Percentiles rank a stretch among this genome's conserved stretches.
Evolutionary conservation across 1,140 invertebrate genomes (phyloP).

Genomic region (Orchesella cincta): DNA sequence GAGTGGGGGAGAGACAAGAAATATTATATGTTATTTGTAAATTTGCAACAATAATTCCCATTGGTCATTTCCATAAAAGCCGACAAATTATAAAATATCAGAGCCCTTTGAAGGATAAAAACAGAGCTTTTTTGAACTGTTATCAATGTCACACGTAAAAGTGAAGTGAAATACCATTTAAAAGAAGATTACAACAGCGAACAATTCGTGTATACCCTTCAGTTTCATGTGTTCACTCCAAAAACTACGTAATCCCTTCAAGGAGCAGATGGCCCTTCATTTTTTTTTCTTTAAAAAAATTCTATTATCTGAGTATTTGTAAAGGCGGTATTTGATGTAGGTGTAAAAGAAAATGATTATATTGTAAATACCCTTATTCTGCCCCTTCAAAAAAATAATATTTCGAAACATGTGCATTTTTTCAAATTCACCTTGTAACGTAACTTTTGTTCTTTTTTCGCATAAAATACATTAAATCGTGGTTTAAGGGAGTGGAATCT

Average conservation of each 20-base stretch:
- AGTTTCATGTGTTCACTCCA: too few relatives aligned
- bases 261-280: conserved; percentile 3
- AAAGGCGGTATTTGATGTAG: neutral
- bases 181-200: too few relatives aligned
- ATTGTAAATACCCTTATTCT: neutral
- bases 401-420: too few relatives aligned
- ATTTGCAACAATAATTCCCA: neutral
- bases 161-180: neutral
- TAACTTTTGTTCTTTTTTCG: too few relatives aligned
- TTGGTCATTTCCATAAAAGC: conserved; percentile 23
- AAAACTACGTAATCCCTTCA: conserved; percentile 8
- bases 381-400: too few relatives aligned
- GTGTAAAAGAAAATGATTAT: too few relatives aligned
- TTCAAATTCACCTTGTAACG: too few relatives aligned
- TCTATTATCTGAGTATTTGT: neutral
- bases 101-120: conserved; percentile 15
- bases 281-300: neutral
- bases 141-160: conserved; percentile 21
- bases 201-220: too few relatives aligned
- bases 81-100: conserved; percentile 5
- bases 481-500: too few relatives aligned
- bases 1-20: neutral
- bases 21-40: neutral
- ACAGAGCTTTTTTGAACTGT: neutral
- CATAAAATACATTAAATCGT: too few relatives aligned